Evolutionary conservation across 1,140 invertebrate genomes (phyloP).

Genomic region (Limonius californicus): DNA sequence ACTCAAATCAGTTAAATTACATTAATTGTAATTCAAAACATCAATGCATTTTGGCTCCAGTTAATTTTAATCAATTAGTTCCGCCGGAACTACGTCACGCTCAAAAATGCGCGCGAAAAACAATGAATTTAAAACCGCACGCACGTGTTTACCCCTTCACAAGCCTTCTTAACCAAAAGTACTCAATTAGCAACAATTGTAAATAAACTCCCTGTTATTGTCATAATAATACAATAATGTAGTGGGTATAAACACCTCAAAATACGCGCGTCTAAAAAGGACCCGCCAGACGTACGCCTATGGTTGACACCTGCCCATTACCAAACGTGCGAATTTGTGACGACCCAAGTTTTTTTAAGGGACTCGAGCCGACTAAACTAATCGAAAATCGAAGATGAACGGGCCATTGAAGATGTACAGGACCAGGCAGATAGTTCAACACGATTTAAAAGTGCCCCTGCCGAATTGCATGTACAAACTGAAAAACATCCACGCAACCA

Average conservation of each 20-base stretch:
- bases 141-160: too few species aligned
- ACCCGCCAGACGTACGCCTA: neutral
- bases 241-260: too few species aligned
- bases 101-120: neutral
- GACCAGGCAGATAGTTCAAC: slow-evolving; percentile 52
- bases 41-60: too few species aligned
- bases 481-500: slow-evolving; percentile 55
- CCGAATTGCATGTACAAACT: slow-evolving; percentile 61
- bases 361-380: neutral
- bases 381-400: slow-evolving; percentile 36
- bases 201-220: too few species aligned
- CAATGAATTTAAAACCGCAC: neutral
- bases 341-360: neutral
- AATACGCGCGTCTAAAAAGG: neutral
- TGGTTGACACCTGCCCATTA: slow-evolving; percentile 6
- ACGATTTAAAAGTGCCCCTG: slow-evolving; percentile 48
- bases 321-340: neutral
- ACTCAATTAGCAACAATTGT: too few species aligned
- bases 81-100: slow-evolving; percentile 26
- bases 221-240: too few species aligned
- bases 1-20: neutral
- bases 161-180: too few species aligned
- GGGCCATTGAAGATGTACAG: slow-evolving; percentile 52
- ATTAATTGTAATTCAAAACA: too few species aligned
- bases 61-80: slow-evolving; percentile 25